Percentiles rank a stretch among this genome's conserved stretches.
These are phyloP conservation scores for Sigmodon hispidus DNA, from an alignment of 2,113 vertebrate species.

Conservation along the genomic window DNA sequence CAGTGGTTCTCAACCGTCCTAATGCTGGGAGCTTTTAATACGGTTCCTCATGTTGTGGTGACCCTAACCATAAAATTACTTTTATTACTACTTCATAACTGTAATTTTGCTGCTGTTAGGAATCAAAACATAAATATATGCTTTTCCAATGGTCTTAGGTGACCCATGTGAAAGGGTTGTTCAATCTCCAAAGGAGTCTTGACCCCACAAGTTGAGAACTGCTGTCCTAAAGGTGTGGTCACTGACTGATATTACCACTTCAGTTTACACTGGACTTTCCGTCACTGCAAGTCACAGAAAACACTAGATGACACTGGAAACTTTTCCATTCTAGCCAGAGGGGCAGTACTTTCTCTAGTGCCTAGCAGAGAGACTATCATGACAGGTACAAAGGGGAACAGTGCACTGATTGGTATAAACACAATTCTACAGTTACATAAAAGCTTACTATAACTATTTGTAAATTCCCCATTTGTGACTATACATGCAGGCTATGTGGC, in stretches of 20 bases:
- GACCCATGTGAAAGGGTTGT: background rate
- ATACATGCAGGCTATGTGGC: background rate
- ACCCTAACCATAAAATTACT: background rate
- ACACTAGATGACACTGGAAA: background rate
- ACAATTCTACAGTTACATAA: background rate
- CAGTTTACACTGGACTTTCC: background rate
- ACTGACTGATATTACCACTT: background rate
- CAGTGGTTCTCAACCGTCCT: background rate
- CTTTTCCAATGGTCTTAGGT: background rate
- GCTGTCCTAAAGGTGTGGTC: background rate
- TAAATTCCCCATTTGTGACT: background rate
- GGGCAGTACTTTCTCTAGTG: background rate
- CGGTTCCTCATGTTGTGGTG: background rate
- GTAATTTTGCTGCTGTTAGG: background rate
- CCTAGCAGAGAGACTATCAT: background rate
- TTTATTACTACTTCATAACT: background rate
- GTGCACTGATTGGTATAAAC: background rate
- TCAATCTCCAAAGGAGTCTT: background rate
- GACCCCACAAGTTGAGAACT: background rate
- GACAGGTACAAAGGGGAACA: background rate
- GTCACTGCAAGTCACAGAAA: background rate
- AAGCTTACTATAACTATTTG: background rate
- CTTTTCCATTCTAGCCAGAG: background rate
- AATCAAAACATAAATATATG: background rate
- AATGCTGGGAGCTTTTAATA: background rate